Conservation (phyloP, 2,797 vertebrate species). For the Microhierax caerulescens region DNA sequence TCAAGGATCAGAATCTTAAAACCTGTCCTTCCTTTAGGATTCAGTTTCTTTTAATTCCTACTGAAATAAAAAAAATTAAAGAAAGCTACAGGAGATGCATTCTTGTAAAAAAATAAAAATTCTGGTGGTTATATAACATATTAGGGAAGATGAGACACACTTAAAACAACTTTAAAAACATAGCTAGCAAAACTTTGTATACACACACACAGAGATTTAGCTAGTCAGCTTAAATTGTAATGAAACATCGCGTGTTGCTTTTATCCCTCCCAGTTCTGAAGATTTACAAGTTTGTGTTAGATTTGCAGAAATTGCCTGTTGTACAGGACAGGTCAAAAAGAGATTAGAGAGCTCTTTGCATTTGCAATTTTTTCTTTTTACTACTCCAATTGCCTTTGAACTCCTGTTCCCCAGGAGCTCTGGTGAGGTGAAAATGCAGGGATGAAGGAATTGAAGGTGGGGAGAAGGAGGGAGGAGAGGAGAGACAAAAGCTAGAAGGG, state of each 20-base stretch:
- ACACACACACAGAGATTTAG: not conserved
- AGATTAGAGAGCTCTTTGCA: constrained; percentile 3
- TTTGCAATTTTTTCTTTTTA: not conserved
- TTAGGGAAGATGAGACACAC: not conserved
- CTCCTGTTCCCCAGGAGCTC: not conserved
- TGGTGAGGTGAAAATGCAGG: not conserved
- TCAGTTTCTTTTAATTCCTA: not conserved
- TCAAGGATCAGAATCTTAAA: not conserved
- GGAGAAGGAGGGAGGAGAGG: not conserved
- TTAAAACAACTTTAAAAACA: not conserved
- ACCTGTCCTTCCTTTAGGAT: not conserved
- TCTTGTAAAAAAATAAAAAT: not conserved
- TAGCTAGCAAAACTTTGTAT: not conserved
- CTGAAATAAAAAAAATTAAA: not conserved
- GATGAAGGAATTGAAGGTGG: not conserved
- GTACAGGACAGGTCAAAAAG: not conserved
- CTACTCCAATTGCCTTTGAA: constrained; percentile 33
- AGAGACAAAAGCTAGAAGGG: constrained; percentile 10
- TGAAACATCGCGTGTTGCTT: not conserved
- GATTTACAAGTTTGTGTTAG: constrained; percentile 10
- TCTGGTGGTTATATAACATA: not conserved
- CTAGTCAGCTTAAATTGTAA: constrained; percentile 14
- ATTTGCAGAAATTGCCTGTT: constrained; percentile 8
- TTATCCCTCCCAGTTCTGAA: not conserved
- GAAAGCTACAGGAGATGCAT: not conserved